Conservation (phyloP, 2,888 invertebrate genomes). For the Neoitamus cyanurus region DNA sequence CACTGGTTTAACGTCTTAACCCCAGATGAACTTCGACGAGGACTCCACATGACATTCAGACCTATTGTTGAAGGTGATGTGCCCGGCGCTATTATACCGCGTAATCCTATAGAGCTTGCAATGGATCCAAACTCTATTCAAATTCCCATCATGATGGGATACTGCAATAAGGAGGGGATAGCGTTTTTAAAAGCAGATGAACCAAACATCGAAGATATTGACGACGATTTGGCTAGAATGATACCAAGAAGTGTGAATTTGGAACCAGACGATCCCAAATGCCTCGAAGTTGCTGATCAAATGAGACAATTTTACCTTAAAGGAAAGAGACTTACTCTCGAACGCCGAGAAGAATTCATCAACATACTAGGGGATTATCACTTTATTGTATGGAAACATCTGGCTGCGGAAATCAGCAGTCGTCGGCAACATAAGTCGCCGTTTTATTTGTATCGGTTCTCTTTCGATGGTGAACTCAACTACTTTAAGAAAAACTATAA, state of each 20-base stretch:
- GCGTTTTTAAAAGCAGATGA: conserved; percentile 58
- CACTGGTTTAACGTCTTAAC: conserved; percentile 55
- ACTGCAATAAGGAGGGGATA: conserved; percentile 70
- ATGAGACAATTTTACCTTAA: conserved; percentile 67
- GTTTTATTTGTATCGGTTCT: conserved; percentile 71
- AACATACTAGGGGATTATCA: conserved; percentile 68
- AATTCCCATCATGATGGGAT: conserved; percentile 69
- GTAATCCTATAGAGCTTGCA: conserved; percentile 66
- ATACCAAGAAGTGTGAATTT: conserved; percentile 61
- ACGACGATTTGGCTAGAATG: conserved; percentile 59
- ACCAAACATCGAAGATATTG: conserved; percentile 57
- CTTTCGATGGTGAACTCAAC: conserved; percentile 70
- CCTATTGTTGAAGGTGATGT: conserved; percentile 59
- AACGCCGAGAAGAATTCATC: conserved; percentile 65
- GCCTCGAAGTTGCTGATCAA: conserved; percentile 55
- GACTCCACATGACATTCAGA: conserved; percentile 59
- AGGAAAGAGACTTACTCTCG: conserved; percentile 61
- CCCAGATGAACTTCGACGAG: conserved; percentile 60
- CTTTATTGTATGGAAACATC: conserved; percentile 59
- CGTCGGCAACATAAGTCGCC: conserved; percentile 61
- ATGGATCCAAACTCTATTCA: conserved; percentile 64
- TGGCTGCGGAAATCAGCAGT: conserved; percentile 58
- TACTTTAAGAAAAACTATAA: conserved; percentile 68
- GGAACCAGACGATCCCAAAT: conserved; percentile 53
- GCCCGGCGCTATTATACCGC: conserved; percentile 57